phyloP scores from a whole-genome alignment of 2,113 vertebrate genomes.

The Megaleporinus macrocephalus region DNA sequence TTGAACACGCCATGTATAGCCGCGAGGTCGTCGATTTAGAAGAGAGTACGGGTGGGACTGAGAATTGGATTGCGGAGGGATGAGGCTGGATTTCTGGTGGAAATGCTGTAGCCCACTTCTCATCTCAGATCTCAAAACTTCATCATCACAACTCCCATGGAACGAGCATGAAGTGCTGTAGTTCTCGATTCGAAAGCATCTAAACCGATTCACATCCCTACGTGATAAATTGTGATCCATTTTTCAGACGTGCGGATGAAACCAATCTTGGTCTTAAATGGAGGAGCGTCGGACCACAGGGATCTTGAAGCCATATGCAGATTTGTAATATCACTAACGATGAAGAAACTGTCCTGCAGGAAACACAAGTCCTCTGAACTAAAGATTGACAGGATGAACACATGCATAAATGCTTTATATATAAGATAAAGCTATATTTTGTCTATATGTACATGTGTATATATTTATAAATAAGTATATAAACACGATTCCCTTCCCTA shows the following conservation, averaged over 20 bases:
- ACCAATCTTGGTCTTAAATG: constrained; percentile 40
- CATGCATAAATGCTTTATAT: constrained; percentile 73
- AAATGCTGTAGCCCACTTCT: not conserved
- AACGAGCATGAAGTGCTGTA: not conserved
- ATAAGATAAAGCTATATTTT: constrained; percentile 81
- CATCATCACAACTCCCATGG: not conserved
- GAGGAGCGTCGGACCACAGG: constrained; percentile 57
- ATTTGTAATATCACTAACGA: constrained; percentile 46
- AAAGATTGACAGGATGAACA: constrained; percentile 59
- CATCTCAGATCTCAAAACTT: not conserved
- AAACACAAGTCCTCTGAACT: constrained; percentile 56
- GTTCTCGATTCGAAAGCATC: not conserved
- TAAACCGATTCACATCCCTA: not conserved
- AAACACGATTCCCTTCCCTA: constrained; percentile 64
- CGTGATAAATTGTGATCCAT: not conserved
- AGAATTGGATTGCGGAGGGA: not conserved
- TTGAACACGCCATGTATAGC: not conserved
- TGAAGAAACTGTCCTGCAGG: constrained; percentile 54
- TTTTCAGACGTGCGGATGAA: not conserved
- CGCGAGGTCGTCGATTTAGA: too few relatives aligned
- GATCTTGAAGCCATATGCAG: constrained; percentile 73
- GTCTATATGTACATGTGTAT: constrained; percentile 86
- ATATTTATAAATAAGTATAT: constrained; percentile 80
- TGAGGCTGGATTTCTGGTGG: not conserved
- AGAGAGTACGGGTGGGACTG: not conserved